Evolutionary conservation across 2,797 vertebrate species (phyloP).

Genomic region (Fistularia tabacaria): DNA sequence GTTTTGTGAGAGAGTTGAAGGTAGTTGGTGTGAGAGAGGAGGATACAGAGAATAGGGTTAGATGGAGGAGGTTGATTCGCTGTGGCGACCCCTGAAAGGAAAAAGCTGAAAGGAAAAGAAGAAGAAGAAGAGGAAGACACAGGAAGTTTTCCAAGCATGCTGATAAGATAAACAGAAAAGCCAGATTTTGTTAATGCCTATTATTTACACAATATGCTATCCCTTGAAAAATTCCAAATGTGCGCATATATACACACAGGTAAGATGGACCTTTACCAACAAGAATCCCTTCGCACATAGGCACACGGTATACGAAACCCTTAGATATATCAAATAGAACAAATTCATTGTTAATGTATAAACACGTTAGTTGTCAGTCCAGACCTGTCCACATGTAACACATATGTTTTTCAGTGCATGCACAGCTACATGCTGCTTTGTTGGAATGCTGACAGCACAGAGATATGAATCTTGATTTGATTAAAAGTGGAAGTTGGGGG

Average conservation of each 20-base stretch:
- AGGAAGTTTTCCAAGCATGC: too few relatives aligned
- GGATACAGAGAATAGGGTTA: too few relatives aligned
- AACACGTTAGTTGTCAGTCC: constrained; percentile 71
- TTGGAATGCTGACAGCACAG: constrained; percentile 70
- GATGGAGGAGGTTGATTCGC: too few relatives aligned
- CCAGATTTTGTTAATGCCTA: constrained; percentile 32
- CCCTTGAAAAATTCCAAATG: too few relatives aligned
- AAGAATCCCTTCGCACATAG: not conserved
- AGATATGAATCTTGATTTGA: constrained; percentile 86
- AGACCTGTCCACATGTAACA: constrained; percentile 60
- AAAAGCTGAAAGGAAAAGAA: too few relatives aligned
- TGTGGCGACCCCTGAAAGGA: too few relatives aligned
- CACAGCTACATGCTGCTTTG: constrained; percentile 50
- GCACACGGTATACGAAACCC: too few relatives aligned
- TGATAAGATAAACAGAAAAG: too few relatives aligned
- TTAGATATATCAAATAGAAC: constrained; percentile 46
- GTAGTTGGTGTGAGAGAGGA: too few relatives aligned
- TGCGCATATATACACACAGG: not conserved
- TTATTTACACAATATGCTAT: constrained; percentile 13
- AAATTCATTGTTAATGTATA: constrained; percentile 51
- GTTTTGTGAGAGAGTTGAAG: too few relatives aligned
- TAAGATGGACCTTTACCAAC: too few relatives aligned
- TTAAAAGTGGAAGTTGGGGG: constrained; percentile 78
- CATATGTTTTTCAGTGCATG: constrained; percentile 58
- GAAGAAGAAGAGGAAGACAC: too few relatives aligned